Evolutionary conservation across 2,888 invertebrate species (phyloP).

Genomic region (Bombyx huttoni): DNA sequence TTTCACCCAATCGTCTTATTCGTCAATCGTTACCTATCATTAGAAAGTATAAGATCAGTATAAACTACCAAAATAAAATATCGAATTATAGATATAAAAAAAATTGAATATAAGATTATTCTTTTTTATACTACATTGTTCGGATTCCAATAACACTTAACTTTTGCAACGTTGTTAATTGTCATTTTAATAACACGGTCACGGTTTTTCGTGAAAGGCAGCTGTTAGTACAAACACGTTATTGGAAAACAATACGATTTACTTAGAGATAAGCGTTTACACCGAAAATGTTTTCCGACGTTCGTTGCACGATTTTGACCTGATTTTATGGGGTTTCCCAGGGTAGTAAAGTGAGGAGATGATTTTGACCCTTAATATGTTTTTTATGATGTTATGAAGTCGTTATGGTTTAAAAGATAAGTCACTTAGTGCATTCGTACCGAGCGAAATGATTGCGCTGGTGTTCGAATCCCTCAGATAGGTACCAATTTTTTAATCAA

Average conservation of each 20-base stretch:
- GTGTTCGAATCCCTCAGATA: no score
- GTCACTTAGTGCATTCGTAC: no score
- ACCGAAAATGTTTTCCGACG: neutral
- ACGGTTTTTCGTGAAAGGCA: conserved; percentile 12
- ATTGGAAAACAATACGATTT: neutral
- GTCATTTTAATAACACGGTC: conserved; percentile 11
- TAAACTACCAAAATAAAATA: no score
- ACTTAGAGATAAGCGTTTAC: neutral
- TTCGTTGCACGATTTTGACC: neutral
- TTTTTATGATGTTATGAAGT: no score
- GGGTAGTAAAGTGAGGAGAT: neutral
- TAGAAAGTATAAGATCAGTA: no score
- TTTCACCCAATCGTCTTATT: no score
- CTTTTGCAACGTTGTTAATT: neutral
- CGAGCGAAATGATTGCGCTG: no score
- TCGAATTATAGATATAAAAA: no score
- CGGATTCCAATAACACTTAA: conserved; percentile 1
- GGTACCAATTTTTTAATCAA: no score
- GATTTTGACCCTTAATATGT: no score
- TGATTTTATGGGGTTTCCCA: neutral
- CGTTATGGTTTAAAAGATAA: no score
- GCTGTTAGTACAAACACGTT: neutral
- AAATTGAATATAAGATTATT: neutral
- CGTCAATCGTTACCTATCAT: no score
- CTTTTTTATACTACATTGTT: neutral